Evolutionary conservation across 2,888 invertebrate genomes (phyloP).

Genomic region (Syrphus vitripennis): DNA sequence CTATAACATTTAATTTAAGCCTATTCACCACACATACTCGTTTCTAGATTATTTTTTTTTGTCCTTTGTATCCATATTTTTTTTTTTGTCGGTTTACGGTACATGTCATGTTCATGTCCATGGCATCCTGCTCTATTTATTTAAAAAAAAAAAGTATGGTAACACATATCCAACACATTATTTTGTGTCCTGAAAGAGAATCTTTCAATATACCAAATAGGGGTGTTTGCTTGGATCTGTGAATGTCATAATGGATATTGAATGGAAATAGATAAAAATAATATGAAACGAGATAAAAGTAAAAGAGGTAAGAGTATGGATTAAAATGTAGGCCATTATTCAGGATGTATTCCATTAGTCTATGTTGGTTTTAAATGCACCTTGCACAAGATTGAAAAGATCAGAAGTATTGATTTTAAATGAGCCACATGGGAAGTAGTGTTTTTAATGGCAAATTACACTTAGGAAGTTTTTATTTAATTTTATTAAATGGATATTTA

Average conservation of each 20-base stretch:
- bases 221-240: not conserved
- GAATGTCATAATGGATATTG: conserved; percentile 31
- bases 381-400: not conserved
- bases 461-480: not conserved
- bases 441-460: not conserved
- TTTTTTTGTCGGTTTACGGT: not conserved
- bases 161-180: conserved; percentile 13
- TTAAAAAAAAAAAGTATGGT: not conserved
- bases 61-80: not conserved
- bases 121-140: conserved; percentile 28
- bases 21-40: not conserved
- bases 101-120: conserved; percentile 11
- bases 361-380: not conserved
- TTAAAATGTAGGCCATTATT: not conserved
- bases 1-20: conserved; percentile 14
- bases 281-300: not conserved
- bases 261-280: conserved; percentile 27
- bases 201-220: not conserved
- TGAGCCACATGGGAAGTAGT: not conserved
- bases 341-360: conserved; percentile 1
- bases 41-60: not conserved
- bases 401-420: not conserved
- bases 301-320: not conserved
- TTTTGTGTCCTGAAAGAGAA: not conserved
- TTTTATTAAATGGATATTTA: not conserved